These are phyloP conservation scores for Ibycter americanus DNA, from an alignment of 2,797 vertebrate genomes.

Conservation along the genomic window DNA sequence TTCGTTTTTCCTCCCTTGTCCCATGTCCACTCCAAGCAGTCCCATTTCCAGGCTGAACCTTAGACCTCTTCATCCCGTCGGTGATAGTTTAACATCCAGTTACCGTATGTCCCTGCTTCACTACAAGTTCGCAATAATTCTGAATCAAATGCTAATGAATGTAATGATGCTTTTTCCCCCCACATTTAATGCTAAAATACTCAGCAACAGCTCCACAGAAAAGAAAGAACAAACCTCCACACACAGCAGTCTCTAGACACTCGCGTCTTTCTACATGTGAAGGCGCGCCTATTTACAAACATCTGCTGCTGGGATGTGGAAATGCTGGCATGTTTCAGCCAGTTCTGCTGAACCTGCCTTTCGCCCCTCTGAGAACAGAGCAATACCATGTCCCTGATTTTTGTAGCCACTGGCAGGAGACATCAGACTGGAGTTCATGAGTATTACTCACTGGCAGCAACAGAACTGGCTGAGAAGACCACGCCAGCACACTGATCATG, in stretches of 20 bases:
- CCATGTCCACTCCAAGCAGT: not conserved
- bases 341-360: not conserved
- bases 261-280: not conserved
- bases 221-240: not conserved
- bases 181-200: not conserved
- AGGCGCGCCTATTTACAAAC: not conserved
- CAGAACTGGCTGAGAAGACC: not conserved
- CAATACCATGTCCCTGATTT: not conserved
- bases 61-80: not conserved
- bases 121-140: not conserved
- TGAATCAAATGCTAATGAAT: not conserved
- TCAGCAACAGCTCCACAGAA: not conserved
- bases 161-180: not conserved
- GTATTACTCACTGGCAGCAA: not conserved
- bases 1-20: not conserved
- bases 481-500: rapidly evolving
- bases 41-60: not conserved
- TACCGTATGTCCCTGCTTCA: not conserved
- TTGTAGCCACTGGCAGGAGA: not conserved
- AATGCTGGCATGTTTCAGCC: not conserved
- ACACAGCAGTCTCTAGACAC: not conserved
- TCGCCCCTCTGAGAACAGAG: not conserved
- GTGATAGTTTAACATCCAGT: not conserved
- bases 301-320: not conserved
- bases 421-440: not conserved